A percentile compares a stretch with the other conserved stretches of the same genome.
phyloP scores from a whole-genome alignment of 2,888 invertebrate species.

The Ypsolopha scabrella region DNA sequence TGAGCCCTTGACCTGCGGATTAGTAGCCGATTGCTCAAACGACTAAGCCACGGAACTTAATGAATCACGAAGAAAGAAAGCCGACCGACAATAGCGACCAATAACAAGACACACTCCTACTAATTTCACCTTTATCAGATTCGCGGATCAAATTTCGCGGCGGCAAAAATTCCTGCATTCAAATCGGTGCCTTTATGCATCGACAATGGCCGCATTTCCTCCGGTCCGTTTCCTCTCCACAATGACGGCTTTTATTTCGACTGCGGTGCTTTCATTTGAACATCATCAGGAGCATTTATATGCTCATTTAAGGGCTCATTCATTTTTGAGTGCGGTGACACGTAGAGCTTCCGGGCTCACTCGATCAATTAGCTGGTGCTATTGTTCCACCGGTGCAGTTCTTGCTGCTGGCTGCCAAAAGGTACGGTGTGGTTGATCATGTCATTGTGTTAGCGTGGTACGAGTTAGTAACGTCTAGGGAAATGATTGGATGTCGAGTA shows the following conservation, averaged over 20 bases:
- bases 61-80: constrained; percentile 9
- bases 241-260: constrained; percentile 26
- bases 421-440: not conserved
- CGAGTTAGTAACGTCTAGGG: not conserved
- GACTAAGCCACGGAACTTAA: no score
- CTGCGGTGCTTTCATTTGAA: constrained; percentile 17
- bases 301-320: constrained; percentile 49
- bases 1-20: no score
- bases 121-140: constrained; percentile 50
- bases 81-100: not conserved
- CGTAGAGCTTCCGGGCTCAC: constrained; percentile 37
- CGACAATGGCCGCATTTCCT: constrained; percentile 27
- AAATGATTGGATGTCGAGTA: not conserved
- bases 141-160: constrained; percentile 29
- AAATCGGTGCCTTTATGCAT: constrained; percentile 48
- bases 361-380: constrained; percentile 43
- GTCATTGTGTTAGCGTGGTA: not conserved
- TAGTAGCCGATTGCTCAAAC: no score
- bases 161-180: constrained; percentile 18
- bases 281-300: constrained; percentile 38
- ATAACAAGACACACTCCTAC: constrained; percentile 32
- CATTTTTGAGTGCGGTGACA: constrained; percentile 33
- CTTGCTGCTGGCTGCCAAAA: not conserved
- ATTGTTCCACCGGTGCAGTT: not conserved
- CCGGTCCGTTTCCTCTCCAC: constrained; percentile 28